Conservation (phyloP, 2,888 invertebrate species). For the Ochlodes sylvanus region DNA sequence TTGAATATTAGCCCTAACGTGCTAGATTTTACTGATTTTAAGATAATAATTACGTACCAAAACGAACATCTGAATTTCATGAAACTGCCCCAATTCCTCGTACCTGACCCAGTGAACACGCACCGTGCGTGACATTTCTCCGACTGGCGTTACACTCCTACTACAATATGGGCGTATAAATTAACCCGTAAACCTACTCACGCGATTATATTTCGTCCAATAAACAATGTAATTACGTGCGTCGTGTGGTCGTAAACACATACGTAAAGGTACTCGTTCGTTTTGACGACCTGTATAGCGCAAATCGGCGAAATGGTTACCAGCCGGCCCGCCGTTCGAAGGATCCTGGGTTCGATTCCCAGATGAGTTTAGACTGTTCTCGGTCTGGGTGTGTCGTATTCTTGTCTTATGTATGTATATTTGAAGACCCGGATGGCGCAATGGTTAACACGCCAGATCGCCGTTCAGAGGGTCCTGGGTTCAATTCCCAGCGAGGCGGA, state of each 20-base stretch:
- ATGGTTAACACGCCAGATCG: too few species aligned
- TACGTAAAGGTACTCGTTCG: neutral
- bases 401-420: too few species aligned
- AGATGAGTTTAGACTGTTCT: too few species aligned
- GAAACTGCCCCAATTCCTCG: neutral
- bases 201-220: constrained; percentile 4
- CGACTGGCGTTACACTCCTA: neutral
- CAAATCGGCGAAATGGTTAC: too few species aligned
- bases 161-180: constrained; percentile 4
- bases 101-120: constrained; percentile 21
- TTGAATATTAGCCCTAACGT: too few species aligned
- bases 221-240: constrained; percentile 11
- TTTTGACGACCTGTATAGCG: too few species aligned
- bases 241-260: neutral
- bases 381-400: too few species aligned
- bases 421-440: too few species aligned
- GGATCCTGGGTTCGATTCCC: too few species aligned
- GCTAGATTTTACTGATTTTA: neutral
- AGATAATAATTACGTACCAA: neutral
- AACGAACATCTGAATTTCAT: neutral
- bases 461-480: too few species aligned
- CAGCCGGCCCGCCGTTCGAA: too few species aligned
- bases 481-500: too few species aligned
- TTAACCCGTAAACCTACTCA: neutral
- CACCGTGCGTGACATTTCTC: constrained; percentile 17